Percentiles rank a stretch among this genome's conserved stretches.
Conservation (phyloP, 1,140 invertebrate genomes). For the Pantala flavescens region DNA sequence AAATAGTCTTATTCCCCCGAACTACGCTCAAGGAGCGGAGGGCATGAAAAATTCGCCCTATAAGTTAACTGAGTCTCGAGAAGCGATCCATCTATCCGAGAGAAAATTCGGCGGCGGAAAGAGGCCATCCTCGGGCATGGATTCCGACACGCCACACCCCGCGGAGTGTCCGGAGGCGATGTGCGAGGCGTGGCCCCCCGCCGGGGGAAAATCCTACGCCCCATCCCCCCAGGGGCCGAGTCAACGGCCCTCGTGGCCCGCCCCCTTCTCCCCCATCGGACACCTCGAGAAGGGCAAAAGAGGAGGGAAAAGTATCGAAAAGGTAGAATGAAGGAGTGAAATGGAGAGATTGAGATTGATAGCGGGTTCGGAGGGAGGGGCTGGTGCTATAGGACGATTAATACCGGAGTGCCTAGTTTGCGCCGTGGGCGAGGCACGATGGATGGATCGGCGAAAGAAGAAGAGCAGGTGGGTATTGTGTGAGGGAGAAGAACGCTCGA, state of each 20-base stretch:
- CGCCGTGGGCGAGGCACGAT: not conserved
- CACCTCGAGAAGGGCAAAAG: not conserved
- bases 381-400: not conserved
- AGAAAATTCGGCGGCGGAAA: not conserved
- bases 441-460: not conserved
- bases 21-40: too few species aligned
- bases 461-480: not conserved
- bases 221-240: not conserved
- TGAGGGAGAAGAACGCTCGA: not conserved
- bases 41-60: too few species aligned
- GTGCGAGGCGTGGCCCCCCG: not conserved
- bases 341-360: conserved; percentile 6
- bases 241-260: not conserved
- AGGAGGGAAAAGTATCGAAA: conserved; percentile 9
- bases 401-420: not conserved
- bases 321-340: not conserved
- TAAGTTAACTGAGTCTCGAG: too few species aligned
- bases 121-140: not conserved
- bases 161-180: not conserved
- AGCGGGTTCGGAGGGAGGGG: not conserved
- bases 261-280: not conserved
- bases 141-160: conserved; percentile 1
- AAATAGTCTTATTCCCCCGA: too few species aligned
- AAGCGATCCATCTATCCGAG: too few species aligned
- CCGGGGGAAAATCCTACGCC: conserved; percentile 1